Base-by-base conservation (phyloP, 1,140 invertebrate genomes). In the Eurosta solidaginis region DNA sequence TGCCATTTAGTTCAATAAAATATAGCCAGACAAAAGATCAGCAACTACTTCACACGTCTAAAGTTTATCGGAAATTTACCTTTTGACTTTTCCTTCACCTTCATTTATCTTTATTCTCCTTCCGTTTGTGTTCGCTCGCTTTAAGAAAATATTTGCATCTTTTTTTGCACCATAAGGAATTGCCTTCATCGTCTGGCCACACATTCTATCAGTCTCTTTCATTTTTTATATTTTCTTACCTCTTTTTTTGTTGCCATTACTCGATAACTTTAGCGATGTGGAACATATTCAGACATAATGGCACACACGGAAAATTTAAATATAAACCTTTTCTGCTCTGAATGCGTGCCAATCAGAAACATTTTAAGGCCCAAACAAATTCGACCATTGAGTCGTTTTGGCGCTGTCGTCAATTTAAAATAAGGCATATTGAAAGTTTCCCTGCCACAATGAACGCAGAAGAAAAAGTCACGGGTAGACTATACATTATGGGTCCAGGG, bases 61-160 rank as follows among this genome's bases (percentile, higher is more conserved):
- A 78, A 78, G 68, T 74, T 54, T 79, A 79, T 79, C 33, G 78
- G 45, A 76, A 76, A 79, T 76, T 79, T 79, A 10, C 63, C 45
- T 49, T 74, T 68, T 68, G 59, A 68, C 40, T 68, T 68, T 73
- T 73, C 33, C 44, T 33, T 76, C 42, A 49, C 45, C 6, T 29
- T 27, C 45, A 25, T 29, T 4, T 14, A 5, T 4, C 27, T 47
- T 27, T 47, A 12, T 75, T 75, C 25, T 36, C 25, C 14, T 10
- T 33, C 9, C 25, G 10, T 59, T 25, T 59, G n/a, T 25, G 22
- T 27, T 40, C 33, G 17, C 40, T 36, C 40, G 5, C 29, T 68
- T 10, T 20, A 40, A 12, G 36, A 29, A 10, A 2, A 3, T 42
- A 68, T 68, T 68, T 52, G 7, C 3, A 4, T 25, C 20, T 52